These are phyloP conservation scores for Himalopsyche phryganea DNA, from an alignment of 1,140 invertebrate species.

Conservation along the genomic window DNA sequence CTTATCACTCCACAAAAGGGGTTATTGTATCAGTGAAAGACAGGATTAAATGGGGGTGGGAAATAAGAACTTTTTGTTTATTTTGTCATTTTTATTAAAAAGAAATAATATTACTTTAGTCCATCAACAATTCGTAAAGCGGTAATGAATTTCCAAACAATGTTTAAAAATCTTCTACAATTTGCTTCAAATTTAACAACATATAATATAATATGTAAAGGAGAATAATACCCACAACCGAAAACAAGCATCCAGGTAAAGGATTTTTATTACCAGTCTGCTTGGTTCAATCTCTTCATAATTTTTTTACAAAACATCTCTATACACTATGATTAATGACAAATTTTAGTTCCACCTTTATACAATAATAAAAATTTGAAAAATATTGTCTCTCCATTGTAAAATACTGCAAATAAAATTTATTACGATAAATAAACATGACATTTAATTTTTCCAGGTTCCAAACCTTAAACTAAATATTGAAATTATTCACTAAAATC, in stretches of 20 bases:
- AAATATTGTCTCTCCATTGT: too few species aligned
- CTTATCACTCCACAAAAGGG: too few species aligned
- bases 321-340: background rate
- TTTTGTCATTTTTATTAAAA: conserved; percentile 28
- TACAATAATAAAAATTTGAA: background rate
- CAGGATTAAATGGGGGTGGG: too few species aligned
- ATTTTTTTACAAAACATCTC: background rate
- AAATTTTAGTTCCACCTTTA: background rate
- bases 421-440: too few species aligned
- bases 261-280: conserved; percentile 12
- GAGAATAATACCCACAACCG: conserved; percentile 33
- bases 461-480: too few species aligned
- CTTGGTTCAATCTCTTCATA: conserved; percentile 18
- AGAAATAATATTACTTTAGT: conserved; percentile 30
- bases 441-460: too few species aligned
- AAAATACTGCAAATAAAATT: too few species aligned
- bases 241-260: conserved; percentile 28
- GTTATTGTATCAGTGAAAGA: too few species aligned
- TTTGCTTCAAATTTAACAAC: conserved; percentile 20
- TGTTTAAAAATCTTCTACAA: conserved; percentile 6
- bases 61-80: conserved; percentile 8
- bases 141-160: conserved; percentile 19
- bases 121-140: conserved; percentile 24
- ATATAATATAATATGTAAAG: conserved; percentile 23
- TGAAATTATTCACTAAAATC: background rate